Base-by-base conservation (phyloP, 2,888 invertebrate species). In the Eutolmus rufibarbis region DNA sequence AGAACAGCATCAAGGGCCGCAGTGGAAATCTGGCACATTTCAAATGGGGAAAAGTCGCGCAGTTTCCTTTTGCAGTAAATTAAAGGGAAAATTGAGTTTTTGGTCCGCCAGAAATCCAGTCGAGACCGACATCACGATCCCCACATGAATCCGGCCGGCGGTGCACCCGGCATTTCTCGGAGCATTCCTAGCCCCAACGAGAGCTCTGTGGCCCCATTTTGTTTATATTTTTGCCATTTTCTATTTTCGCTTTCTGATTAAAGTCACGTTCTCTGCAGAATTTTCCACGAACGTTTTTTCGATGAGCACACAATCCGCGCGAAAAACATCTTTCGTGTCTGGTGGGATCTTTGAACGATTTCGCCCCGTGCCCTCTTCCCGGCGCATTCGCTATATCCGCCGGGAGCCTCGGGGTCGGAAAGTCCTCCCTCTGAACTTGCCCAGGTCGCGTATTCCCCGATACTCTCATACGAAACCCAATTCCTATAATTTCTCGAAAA, bases 231-330 rank as follows among this genome's bases (percentile, higher is more conserved):
- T 82, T 56, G 57, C 23, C 31, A 81, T 81, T 81, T 81, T 81
- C 82, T 82, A 66, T 82, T 82, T 82, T 82, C 82, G 56, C 82
- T 82, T 82, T 82, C 57, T 57, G 66, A 82, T 82, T 82, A 57
- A 82, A 82, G 82, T 82, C 82, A 82, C 82, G 82, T 82, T 82
- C 82, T 37, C 23, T 57, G 66, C 56, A 82, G 57, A 34, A 82
- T 57, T 82, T 82, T 82, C 37, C 82, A 82, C 66, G 82, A 82
- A 81, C 28, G 28, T 34, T 82, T 66, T 82, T 37, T n/a, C 51
- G 57, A 57, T 57, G 82, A 82, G 46, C 31, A 79, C 40, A 79
- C 46, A 46, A 34, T 57, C 57, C 34, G 19, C 57, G 23, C n/a
- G 23, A 66, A 82, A 56, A 57, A 46, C 46, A 82, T 82, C 56